A percentile compares a stretch with the other conserved stretches of the same genome.
Evolutionary conservation across 1,140 invertebrate genomes (phyloP).

Genomic region (Aphaenogaster floridana): DNA sequence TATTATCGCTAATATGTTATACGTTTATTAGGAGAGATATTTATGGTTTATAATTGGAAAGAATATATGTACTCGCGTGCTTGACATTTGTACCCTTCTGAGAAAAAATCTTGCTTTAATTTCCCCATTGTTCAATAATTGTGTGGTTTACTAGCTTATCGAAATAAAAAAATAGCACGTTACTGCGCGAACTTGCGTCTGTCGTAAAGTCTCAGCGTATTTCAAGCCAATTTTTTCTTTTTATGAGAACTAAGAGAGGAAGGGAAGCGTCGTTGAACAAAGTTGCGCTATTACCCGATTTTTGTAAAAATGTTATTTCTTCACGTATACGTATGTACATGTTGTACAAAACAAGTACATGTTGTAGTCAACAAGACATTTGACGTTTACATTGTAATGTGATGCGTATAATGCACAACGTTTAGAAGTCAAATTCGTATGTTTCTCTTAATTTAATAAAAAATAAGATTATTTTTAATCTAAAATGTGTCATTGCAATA

Average conservation of each 20-base stretch:
- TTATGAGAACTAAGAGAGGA: not conserved
- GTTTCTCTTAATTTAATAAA: not conserved
- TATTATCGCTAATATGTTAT: not conserved
- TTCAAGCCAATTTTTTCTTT: conserved; percentile 12
- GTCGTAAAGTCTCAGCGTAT: conserved; percentile 27
- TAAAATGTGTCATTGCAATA: not conserved
- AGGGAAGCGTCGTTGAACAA: not conserved
- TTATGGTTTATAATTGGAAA: not conserved
- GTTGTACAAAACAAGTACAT: not conserved
- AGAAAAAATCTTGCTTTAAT: not conserved
- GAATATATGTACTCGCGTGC: too few species aligned
- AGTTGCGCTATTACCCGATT: not conserved
- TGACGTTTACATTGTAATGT: not conserved
- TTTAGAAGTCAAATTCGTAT: not conserved
- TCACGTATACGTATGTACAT: not conserved
- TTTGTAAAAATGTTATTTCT: conserved; percentile 19
- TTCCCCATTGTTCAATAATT: conserved; percentile 5
- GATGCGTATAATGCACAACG: not conserved
- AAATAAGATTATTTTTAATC: not conserved
- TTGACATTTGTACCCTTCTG: not conserved
- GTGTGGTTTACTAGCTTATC: not conserved
- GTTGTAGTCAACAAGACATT: not conserved
- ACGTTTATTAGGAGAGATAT: not conserved
- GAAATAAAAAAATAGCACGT: conserved; percentile 24
- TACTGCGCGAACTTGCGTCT: not conserved